Evolutionary conservation across 2,113 vertebrate genomes (phyloP), one percentile per base, ranked within the genome.

Genomic region (Polypterus bichir): DNA sequence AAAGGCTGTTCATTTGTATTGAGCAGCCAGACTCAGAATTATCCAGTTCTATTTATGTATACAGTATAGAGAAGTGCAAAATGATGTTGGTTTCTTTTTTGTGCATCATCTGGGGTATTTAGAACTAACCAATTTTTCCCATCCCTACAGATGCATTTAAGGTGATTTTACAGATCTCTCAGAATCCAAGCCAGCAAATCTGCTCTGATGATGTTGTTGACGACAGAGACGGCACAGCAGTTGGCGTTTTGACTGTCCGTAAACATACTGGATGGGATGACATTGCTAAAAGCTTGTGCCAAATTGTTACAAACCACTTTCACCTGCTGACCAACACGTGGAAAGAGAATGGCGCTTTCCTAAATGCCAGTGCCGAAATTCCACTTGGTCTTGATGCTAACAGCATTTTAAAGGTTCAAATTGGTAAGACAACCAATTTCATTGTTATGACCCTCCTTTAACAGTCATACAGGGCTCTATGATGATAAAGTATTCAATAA

Each of bases 211-310:
- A 85, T 56, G 75, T 88, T 53, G 77, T 80, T 65, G 88, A 88
- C 74, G 27, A 27, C 27, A 27, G 27, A 27, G 79, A 76, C 27
- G 80, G 81, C 62, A 74, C 75, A 59, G 83, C 71, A 72, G 70
- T 89, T 69, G 88, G 86, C 53, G 62, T 72, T 73, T 77, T 89
- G 72, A 81, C 77, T 73, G 82, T 90, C 71, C 79, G 81, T 68
- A 86, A 86, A 68, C 81, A 83, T 71, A 88, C 79, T 59, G 77
- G 83, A 61, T 90, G 88, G 89, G 83, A 85, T 71, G 88, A 91
- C 72, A 79, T 90, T 73, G 83, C 86, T 58, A 83, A 78, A 76
- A 80, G 75, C 66, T 80, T 90, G 77, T 83, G 58, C 76, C 79
- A 84, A 64, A 80, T 84, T 61, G 76, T 89, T 73, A 80, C 70